These are phyloP conservation scores for Cyanoderma ruficeps DNA, from an alignment of 2,113 vertebrate species.

Conservation along the genomic window DNA sequence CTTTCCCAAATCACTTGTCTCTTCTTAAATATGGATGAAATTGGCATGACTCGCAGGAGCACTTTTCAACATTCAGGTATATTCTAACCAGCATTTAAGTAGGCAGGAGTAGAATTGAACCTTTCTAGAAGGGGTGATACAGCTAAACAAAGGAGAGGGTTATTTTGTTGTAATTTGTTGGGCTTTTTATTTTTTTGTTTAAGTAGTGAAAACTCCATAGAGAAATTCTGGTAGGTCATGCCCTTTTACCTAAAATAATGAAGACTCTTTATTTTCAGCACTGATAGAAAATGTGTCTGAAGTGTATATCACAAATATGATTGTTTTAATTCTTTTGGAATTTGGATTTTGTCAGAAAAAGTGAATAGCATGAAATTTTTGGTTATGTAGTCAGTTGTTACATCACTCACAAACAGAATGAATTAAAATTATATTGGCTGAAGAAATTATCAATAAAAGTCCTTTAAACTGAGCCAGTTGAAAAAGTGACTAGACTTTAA, in stretches of 20 bases:
- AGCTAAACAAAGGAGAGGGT: not conserved
- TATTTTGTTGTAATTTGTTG: not conserved
- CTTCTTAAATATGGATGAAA: not conserved
- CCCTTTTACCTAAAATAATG: not conserved
- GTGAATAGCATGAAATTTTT: not conserved
- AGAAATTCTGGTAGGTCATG: not conserved
- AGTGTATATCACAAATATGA: not conserved
- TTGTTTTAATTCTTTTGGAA: not conserved
- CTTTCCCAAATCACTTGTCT: not conserved
- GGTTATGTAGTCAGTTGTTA: not conserved
- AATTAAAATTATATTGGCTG: not conserved
- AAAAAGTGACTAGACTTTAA: not conserved
- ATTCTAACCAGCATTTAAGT: not conserved
- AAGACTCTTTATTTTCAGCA: not conserved
- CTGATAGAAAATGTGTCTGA: not conserved
- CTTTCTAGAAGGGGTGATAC: not conserved
- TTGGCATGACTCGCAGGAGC: not conserved
- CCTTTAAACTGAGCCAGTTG: not conserved
- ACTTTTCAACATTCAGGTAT: not conserved
- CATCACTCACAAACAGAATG: not conserved
- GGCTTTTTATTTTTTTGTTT: not conserved
- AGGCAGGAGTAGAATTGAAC: not conserved
- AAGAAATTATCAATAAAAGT: not conserved
- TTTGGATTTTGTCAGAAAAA: not conserved
- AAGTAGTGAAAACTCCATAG: not conserved